Percentiles rank a stretch among this genome's conserved stretches.
phyloP scores from a whole-genome alignment of 1,140 invertebrate species.

The Homarus americanus region DNA sequence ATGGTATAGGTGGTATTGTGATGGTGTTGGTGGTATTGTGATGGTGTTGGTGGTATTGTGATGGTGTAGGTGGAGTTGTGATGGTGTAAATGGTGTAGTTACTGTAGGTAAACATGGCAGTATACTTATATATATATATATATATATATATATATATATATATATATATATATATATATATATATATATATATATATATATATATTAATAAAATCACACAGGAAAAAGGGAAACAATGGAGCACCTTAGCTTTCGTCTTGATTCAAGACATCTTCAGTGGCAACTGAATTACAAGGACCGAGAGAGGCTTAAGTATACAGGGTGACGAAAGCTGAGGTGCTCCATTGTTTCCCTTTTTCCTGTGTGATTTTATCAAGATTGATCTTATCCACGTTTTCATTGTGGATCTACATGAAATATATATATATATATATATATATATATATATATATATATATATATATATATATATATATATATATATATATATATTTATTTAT shows the following conservation, averaged over 20 bases:
- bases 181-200: not conserved
- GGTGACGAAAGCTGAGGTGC: too few species aligned
- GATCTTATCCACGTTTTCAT: not conserved
- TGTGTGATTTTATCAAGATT: not conserved
- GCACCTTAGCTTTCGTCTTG: too few species aligned
- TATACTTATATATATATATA: not conserved
- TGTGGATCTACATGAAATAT: not conserved
- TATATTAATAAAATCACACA: not conserved
- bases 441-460: conserved; percentile 1
- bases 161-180: not conserved
- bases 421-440: not conserved
- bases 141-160: conserved; percentile 1
- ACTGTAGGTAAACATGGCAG: not conserved
- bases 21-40: too few species aligned
- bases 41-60: too few species aligned
- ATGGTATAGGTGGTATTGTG: too few species aligned
- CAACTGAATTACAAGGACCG: too few species aligned
- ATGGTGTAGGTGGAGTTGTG: too few species aligned
- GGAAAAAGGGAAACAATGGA: too few species aligned
- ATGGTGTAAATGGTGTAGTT: not conserved
- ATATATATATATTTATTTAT: too few species aligned
- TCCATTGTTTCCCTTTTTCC: too few species aligned
- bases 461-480: conserved; percentile 4
- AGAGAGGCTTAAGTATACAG: too few species aligned
- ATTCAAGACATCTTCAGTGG: too few species aligned